Base-by-base conservation (phyloP, 2,113 vertebrate species). In the Hippolais icterina region DNA sequence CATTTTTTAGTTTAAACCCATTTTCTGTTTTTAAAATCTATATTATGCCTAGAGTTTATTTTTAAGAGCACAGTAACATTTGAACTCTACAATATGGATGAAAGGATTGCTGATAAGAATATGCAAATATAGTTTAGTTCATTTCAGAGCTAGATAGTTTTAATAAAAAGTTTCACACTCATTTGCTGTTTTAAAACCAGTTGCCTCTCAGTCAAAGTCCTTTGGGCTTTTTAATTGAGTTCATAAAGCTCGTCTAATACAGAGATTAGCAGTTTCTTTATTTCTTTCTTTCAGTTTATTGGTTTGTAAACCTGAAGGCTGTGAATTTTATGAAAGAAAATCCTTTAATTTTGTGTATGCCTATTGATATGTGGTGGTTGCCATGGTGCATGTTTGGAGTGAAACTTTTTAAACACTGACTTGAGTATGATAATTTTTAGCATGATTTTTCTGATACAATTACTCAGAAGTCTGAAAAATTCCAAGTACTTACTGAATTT, bases 291-390 rank as follows among this genome's bases (percentile, higher is more conserved):
- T 91, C 27, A 3, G 1, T 89, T 86, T 93, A 92, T 96, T 96
- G 57, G 68, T 65, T 86, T 76, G 39, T 89, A 90, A 75, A 89
- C 60, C 79, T 92, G 76, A 96, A 85, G 71, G 39, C 82, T 93
- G 39, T 93, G 53, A 84, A 85, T 86, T 85, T 94, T 88, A 85
- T 83, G 74, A 87, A 94, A 80, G 86, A 53, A 93, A 88, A 90
- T 64, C 83, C 83, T 90, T 90, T 87, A 63, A 70, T 95, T 94
- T 80, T 74, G 39, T 81, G 27, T 86, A 52, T 83, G 49, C 29
- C 37, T 83, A 20, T 61, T 94, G 70, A 57, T 76, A 66, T 22
- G 31, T 87, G 42, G 52, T 3, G 1, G 57, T 93, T 96, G 80
- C 83, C 68, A 46, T 89, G 89, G 70, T 61, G 60, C 49, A 52